Evolutionary conservation across 2,888 invertebrate species (phyloP), one percentile per base, ranked within the genome.

Genomic region (Philereme transversata): DNA sequence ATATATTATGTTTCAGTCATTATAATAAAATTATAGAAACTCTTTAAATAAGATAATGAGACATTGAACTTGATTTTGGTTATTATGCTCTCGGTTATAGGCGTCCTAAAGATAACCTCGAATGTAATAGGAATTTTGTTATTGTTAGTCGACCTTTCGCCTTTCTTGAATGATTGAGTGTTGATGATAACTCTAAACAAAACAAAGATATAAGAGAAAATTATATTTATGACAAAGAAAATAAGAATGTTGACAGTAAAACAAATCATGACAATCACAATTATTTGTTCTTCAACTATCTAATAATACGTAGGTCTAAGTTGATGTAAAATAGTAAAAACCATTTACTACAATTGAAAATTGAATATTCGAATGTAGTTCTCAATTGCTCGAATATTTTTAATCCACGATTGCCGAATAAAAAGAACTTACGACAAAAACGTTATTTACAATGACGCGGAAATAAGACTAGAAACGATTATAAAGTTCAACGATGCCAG

Each of bases 401-500:
- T 47, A 47, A 36, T 46, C n/a, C 46, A 50, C 22, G 36, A 45
- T 5, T 8, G 9, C 6, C 53, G 51, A 50, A 56, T 53, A 50
- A 53, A 47, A 57, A 57, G 52, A 63, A 51, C 38, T 53, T 55
- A 33, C 11, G 9, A 61, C 44, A 62, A 71, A 71, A 67, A 68
- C 41, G 10, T 55, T 38, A 33, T 49, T 58, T 49, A 65, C 66
- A 66, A 69, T 64, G 59, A 69, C 64, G 57, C 64, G 67, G 66
- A 68, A 68, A 66, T 40, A 40, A 40, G 8, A 64, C 66, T 67
- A 65, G 60, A 55, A 60, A 53, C 57, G 59, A 65, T 63, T 65
- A 65, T 62, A 65, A 67, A 65, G 68, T 67, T 61, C 60, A 68
- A 36, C 59, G 64, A 51, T 61, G 51, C 56, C 44, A 49, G 59